Conservation (phyloP, 2,888 invertebrate species). For the Spisula solida region DNA sequence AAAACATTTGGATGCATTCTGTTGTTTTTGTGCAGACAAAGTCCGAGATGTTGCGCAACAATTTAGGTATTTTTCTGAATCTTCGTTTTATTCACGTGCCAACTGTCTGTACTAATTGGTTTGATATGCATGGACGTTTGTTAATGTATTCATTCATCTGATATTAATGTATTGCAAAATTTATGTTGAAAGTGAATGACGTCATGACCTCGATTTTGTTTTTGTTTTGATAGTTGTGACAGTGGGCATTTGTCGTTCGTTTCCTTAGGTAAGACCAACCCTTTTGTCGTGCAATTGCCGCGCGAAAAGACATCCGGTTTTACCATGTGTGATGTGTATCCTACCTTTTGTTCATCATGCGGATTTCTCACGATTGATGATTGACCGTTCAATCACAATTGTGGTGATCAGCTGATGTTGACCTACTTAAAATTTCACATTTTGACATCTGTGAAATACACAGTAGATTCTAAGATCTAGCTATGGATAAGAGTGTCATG, state of each 20-base stretch:
- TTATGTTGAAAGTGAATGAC: constrained; percentile 72
- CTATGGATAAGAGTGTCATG: background rate
- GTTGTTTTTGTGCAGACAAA: constrained; percentile 4
- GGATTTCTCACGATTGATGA: background rate
- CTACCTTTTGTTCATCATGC: background rate
- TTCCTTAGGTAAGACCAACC: background rate
- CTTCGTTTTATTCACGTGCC: background rate
- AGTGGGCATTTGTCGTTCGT: background rate
- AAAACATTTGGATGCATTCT: constrained; percentile 38
- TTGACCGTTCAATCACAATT: background rate
- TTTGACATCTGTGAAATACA: background rate
- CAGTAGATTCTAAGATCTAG: background rate
- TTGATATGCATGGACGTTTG: background rate
- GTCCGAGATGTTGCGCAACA: constrained; percentile 30
- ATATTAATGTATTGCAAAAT: constrained; percentile 11
- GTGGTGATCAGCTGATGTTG: background rate
- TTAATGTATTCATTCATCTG: background rate
- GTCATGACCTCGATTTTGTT: constrained; percentile 76
- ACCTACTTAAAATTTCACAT: background rate
- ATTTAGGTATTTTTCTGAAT: background rate
- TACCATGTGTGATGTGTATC: background rate
- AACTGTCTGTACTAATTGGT: background rate
- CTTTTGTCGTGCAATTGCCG: background rate
- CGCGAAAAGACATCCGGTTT: background rate
- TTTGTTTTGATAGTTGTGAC: constrained; percentile 28